Evolutionary conservation across 1,140 invertebrate genomes (phyloP).

Genomic region (Akabosia matsudoensis): DNA sequence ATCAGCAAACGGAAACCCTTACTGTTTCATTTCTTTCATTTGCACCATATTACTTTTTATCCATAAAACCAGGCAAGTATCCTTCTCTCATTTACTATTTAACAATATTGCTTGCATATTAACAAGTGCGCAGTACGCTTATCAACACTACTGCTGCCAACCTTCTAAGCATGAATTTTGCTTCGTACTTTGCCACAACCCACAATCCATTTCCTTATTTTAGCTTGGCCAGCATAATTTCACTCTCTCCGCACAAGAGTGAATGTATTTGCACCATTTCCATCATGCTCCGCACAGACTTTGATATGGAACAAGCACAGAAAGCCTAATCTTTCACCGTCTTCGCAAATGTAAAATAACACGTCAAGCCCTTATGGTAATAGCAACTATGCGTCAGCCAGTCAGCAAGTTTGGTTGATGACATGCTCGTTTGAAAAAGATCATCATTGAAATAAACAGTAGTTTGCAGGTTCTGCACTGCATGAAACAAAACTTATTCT

Average conservation of each 20-base stretch:
- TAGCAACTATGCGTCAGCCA: background rate
- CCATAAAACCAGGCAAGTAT: background rate
- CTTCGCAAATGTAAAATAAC: background rate
- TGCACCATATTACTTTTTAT: background rate
- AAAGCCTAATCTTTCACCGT: background rate
- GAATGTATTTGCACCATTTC: background rate
- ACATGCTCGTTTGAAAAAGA: background rate
- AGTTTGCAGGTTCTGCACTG: too few species aligned
- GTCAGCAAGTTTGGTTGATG: background rate
- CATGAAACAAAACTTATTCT: too few species aligned
- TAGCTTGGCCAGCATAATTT: background rate
- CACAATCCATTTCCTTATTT: background rate
- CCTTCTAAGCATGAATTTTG: background rate
- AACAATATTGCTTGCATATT: background rate
- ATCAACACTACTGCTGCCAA: too few species aligned
- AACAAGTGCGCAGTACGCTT: background rate
- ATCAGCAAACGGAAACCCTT: conserved; percentile 6
- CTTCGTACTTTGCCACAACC: background rate
- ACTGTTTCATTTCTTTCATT: background rate
- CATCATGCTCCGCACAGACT: too few species aligned
- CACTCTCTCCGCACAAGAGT: background rate
- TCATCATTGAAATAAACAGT: too few species aligned
- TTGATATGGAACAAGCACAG: background rate
- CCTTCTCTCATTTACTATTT: background rate
- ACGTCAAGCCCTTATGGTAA: background rate